Evolutionary conservation across 2,113 vertebrate species (phyloP).

Genomic region (Phocoena sinus): DNA sequence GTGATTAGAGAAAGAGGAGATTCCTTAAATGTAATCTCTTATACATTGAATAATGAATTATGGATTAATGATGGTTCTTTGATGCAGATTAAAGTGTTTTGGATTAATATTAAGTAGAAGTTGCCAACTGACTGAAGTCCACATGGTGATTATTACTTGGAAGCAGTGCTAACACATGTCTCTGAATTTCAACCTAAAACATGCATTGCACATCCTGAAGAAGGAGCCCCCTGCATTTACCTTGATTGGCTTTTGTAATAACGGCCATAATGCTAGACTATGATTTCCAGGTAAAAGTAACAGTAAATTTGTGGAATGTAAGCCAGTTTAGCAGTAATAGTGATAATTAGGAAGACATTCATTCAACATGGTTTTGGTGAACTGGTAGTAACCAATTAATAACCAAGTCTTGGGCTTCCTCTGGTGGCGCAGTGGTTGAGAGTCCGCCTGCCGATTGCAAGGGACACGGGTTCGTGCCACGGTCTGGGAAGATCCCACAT

Average conservation of each 20-base stretch:
- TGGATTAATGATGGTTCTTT: background rate
- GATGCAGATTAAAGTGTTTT: background rate
- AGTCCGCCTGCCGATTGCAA: too few species aligned
- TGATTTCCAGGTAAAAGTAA: background rate
- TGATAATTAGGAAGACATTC: background rate
- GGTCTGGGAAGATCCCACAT: too few species aligned
- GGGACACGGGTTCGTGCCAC: too few species aligned
- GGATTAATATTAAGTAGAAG: constrained; percentile 23
- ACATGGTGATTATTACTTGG: background rate
- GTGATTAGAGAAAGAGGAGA: background rate
- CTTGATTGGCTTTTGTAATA: background rate
- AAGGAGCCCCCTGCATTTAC: background rate
- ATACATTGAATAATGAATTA: background rate
- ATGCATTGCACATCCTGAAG: background rate
- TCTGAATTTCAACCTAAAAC: background rate
- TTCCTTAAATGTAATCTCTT: background rate
- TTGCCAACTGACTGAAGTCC: background rate
- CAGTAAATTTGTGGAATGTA: background rate
- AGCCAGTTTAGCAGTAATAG: background rate
- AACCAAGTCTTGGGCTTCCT: background rate
- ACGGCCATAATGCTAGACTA: background rate
- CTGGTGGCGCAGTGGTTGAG: too few species aligned
- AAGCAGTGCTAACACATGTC: background rate
- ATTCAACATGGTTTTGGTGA: background rate
- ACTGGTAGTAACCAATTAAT: background rate